Percentiles rank a stretch among this genome's conserved stretches.
Conservation (phyloP, 1,140 invertebrate species). For the Colletes gigas region DNA sequence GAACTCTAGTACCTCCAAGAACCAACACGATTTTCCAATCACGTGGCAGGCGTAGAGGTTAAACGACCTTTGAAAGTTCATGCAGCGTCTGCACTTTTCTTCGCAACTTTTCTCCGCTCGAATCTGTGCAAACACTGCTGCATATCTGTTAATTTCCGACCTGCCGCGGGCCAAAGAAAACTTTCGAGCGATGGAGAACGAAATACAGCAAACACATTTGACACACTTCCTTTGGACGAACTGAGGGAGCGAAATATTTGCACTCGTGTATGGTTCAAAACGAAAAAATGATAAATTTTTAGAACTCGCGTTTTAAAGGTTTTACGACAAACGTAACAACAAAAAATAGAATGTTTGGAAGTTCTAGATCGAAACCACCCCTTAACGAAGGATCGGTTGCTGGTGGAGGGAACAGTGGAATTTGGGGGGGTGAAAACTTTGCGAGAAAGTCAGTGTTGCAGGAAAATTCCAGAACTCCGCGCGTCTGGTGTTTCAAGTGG, state of each 20-base stretch:
- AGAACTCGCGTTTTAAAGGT: no score
- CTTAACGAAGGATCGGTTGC: no score
- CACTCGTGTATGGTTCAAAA: neutral
- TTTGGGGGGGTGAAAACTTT: no score
- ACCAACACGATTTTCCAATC: neutral
- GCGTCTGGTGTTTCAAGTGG: no score
- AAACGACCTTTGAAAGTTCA: conserved; percentile 10
- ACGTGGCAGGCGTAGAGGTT: neutral
- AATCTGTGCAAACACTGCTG: conserved; percentile 35
- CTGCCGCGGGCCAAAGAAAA: conserved; percentile 30
- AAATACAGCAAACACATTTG: conserved; percentile 37
- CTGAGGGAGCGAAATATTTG: neutral
- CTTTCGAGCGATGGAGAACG: conserved; percentile 30
- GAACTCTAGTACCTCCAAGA: neutral
- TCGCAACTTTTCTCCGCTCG: conserved; percentile 7
- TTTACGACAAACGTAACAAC: no score
- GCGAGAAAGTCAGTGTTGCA: no score
- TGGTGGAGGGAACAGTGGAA: no score
- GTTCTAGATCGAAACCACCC: no score
- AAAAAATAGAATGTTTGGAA: no score
- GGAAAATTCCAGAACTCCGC: no score
- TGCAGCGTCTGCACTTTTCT: neutral
- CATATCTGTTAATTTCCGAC: conserved; percentile 43
- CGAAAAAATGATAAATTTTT: neutral
- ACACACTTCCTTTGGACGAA: conserved; percentile 4